Conservation (phyloP, 2,113 vertebrate genomes). For the Mesitornis unicolor region DNA sequence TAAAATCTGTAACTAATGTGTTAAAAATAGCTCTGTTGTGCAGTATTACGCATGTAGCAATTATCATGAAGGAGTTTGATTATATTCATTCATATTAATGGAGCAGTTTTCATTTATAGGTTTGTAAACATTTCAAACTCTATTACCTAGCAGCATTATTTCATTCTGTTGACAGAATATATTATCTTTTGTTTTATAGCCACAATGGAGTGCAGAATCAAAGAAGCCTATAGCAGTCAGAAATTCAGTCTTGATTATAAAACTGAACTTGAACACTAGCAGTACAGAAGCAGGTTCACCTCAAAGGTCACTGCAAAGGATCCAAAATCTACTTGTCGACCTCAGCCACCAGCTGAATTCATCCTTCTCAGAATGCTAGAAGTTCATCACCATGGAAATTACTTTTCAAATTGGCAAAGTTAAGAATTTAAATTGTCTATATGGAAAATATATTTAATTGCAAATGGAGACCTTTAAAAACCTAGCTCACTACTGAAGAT, state of each 20-base stretch:
- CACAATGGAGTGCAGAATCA: constrained; percentile 10
- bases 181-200: constrained; percentile 63
- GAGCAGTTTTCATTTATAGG: constrained; percentile 63
- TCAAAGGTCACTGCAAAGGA: constrained; percentile 14
- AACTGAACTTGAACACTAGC: neutral
- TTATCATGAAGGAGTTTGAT: constrained; percentile 69
- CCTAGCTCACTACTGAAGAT: neutral
- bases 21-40: constrained; percentile 61
- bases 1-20: constrained; percentile 50
- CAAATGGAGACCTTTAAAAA: constrained; percentile 40
- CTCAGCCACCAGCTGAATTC: neutral
- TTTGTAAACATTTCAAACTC: constrained; percentile 76
- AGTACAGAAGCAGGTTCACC: neutral
- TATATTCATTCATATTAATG: constrained; percentile 69
- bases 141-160: constrained; percentile 66
- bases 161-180: constrained; percentile 63
- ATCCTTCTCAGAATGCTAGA: neutral
- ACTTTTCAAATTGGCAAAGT: neutral
- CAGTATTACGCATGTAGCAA: constrained; percentile 54
- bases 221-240: neutral
- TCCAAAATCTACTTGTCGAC: constrained; percentile 37
- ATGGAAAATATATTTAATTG: constrained; percentile 57
- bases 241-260: constrained; percentile 11
- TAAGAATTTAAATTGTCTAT: constrained; percentile 23
- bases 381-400: constrained; percentile 30